Base-by-base conservation (phyloP, 2,888 invertebrate genomes). In the Nineta flava region DNA sequence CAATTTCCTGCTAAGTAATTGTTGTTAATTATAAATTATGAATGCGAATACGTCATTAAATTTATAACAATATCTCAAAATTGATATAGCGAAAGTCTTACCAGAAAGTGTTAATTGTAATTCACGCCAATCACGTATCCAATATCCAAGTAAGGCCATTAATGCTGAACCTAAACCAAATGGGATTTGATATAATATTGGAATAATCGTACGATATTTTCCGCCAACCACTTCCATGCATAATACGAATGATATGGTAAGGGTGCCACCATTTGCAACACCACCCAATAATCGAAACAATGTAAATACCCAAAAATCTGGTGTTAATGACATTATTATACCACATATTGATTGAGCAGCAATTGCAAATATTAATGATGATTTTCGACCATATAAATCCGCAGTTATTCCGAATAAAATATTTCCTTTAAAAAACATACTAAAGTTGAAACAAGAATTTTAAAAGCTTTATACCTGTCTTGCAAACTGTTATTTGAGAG, bases 161-260 rank as follows among this genome's bases (percentile, higher is more conserved):
- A 74, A 57, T 4, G 73, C 66, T 54, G 71, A 75, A 1, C 78
- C 79, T 44, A 79, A 59, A 15, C 76, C 76, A 60, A 77, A 80
- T 3, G 79, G 78, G 46, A 77, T 63, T 61, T 79, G 79, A 56
- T 76, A 76, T n/a, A 79, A 54, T 40, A 79, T 72, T 10, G 79
- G 77, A 48, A 79, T 67, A 48, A 71, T 68, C 4, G 75, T 75
- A 34, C 79, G 67, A 72, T 75, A 79, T 62, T 72, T 72, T 38
- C 77, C 76, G 49, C 76, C 74, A 21, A 79, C 78, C 21, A 69
- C 72, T 68, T 77, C 77, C 72, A 77, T 73, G 61, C 76, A 77
- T 56, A 81, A 64, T 2, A 82, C 79, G 59, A 81, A 81, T 1
- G 81, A 78, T 55, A 76, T 75, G 15, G 79, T 74, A 53, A 75